These are phyloP conservation scores for Drosophila atripex DNA, from an alignment of 2,888 invertebrate genomes.

Conservation along the genomic window DNA sequence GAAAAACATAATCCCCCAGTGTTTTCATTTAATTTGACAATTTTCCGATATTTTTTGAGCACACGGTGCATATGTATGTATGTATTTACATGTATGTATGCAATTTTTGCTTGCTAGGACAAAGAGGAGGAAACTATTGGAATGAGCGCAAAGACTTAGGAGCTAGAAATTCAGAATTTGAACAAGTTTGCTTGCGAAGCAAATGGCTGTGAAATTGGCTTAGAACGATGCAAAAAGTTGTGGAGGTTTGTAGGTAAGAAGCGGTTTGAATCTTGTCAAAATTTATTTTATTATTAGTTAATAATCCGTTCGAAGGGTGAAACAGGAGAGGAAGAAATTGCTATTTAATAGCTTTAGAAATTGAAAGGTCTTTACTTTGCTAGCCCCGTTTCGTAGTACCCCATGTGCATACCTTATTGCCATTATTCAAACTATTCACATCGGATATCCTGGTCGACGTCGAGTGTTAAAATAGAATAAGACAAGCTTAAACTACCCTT, in stretches of 20 bases:
- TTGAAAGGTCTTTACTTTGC: conserved; percentile 9
- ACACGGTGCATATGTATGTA: too few relatives aligned
- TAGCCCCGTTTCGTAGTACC: conserved; percentile 3
- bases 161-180: conserved; percentile 50
- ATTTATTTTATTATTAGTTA: conserved; percentile 13
- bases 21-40: conserved; percentile 56
- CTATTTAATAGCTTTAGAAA: conserved; percentile 69
- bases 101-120: conserved; percentile 2
- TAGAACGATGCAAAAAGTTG: conserved; percentile 21
- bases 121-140: conserved; percentile 21
- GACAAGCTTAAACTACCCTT: conserved; percentile 14
- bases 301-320: conserved; percentile 19
- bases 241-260: background rate
- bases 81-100: background rate
- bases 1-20: conserved; percentile 54
- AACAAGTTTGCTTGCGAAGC: conserved; percentile 57
- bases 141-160: conserved; percentile 63
- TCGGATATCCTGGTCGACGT: conserved; percentile 13
- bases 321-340: conserved; percentile 34
- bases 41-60: background rate
- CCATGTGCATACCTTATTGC: background rate
- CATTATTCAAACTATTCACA: conserved; percentile 2
- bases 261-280: conserved; percentile 14
- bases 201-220: conserved; percentile 77
- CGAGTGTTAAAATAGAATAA: conserved; percentile 19